Percentiles rank a stretch among this genome's conserved stretches.
phyloP scores from a whole-genome alignment of 2,113 vertebrate genomes.

The Plecotus auritus region DNA sequence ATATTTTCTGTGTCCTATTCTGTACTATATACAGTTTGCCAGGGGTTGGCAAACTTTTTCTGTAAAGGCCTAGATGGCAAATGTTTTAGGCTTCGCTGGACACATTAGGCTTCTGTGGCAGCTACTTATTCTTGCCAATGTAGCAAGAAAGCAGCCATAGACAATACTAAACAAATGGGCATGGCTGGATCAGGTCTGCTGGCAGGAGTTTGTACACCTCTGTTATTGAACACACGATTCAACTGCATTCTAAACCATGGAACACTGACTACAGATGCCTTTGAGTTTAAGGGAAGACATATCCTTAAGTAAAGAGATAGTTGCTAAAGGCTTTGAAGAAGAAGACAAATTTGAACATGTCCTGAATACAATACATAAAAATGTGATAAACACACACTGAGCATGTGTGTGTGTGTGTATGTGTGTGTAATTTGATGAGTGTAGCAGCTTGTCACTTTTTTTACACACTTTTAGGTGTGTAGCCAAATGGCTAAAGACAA shows the following conservation, averaged over 20 bases:
- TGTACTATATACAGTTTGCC: neutral
- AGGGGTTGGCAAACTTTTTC: neutral
- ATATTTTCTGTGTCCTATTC: neutral
- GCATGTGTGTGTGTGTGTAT: neutral
- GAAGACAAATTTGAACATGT: neutral
- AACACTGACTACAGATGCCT: neutral
- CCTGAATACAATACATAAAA: neutral
- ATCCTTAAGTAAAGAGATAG: neutral
- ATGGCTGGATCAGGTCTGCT: neutral
- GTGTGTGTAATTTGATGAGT: neutral
- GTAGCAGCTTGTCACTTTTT: neutral
- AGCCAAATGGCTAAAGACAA: neutral
- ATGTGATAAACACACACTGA: neutral
- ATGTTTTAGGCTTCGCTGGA: neutral
- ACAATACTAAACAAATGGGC: neutral
- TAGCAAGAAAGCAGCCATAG: neutral
- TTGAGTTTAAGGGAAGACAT: neutral
- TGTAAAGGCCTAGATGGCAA: neutral
- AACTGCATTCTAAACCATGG: neutral
- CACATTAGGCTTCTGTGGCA: neutral
- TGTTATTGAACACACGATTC: neutral
- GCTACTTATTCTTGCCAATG: neutral
- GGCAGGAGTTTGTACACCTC: neutral
- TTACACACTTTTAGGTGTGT: neutral
- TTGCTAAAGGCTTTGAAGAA: neutral